A percentile compares a stretch with the other conserved stretches of the same genome.
phyloP scores from a whole-genome alignment of 2,888 invertebrate genomes.

The Leptinotarsa rubiginosa region DNA sequence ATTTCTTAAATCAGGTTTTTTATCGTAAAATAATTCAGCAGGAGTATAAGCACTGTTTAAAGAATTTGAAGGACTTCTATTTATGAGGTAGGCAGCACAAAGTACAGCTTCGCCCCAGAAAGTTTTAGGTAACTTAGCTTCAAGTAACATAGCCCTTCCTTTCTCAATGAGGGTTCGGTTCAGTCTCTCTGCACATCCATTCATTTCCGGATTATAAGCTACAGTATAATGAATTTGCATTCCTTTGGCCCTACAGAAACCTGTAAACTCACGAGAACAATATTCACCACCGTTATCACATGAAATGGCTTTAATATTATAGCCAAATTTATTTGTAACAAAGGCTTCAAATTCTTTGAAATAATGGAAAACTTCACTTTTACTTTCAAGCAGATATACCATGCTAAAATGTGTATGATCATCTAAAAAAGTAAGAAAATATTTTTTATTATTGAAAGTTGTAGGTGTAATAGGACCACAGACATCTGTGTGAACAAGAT shows the following conservation, averaged over 20 bases:
- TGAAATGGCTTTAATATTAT: constrained; percentile 6
- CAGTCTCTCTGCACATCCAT: background rate
- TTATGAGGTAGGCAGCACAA: background rate
- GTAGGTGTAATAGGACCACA: constrained; percentile 14
- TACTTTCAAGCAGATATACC: constrained; percentile 6
- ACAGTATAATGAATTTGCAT: constrained; percentile 6
- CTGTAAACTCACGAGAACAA: constrained; percentile 10
- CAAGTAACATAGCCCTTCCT: background rate
- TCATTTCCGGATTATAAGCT: constrained; percentile 9
- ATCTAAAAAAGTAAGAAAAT: background rate
- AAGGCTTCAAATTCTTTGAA: constrained; percentile 17
- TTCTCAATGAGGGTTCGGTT: constrained; percentile 2
- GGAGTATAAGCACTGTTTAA: background rate
- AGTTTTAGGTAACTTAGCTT: background rate
- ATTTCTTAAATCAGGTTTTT: background rate
- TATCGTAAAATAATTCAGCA: constrained; percentile 6
- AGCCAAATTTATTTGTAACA: constrained; percentile 15
- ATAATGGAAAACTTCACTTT: constrained; percentile 21
- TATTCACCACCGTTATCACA: constrained; percentile 19
- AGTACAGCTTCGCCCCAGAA: background rate
- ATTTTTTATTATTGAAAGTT: constrained; percentile 4
- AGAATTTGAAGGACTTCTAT: background rate
- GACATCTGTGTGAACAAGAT: constrained; percentile 11
- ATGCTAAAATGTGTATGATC: constrained; percentile 17
- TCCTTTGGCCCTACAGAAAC: constrained; percentile 21